Evolutionary conservation across 2,888 invertebrate genomes (phyloP).

Genomic region (Operophtera brumata): DNA sequence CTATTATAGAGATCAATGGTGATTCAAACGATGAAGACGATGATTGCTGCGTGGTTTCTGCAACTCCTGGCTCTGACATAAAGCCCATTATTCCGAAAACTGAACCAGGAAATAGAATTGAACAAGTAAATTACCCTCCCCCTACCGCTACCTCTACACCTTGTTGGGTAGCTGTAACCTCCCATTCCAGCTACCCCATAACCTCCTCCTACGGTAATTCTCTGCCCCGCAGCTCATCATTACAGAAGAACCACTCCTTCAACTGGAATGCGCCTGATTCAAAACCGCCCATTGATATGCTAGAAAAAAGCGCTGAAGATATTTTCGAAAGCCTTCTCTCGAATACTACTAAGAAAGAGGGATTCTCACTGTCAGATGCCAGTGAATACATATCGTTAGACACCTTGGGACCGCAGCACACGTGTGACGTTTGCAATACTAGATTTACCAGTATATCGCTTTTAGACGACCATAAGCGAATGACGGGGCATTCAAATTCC

Average conservation of each 20-base stretch:
- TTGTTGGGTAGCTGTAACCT: constrained; percentile 24
- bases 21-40: constrained; percentile 76
- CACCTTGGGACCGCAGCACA: constrained; percentile 80
- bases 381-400: constrained; percentile 85
- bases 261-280: constrained; percentile 75
- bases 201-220: constrained; percentile 44
- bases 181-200: constrained; percentile 40
- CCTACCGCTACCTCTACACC: constrained; percentile 43
- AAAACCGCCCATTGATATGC: constrained; percentile 66
- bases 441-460: constrained; percentile 79
- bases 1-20: constrained; percentile 74
- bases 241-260: constrained; percentile 72
- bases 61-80: constrained; percentile 68
- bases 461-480: constrained; percentile 77
- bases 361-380: constrained; percentile 57
- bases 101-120: constrained; percentile 41
- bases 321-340: constrained; percentile 73
- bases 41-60: constrained; percentile 73
- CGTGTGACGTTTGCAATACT: constrained; percentile 82
- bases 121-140: constrained; percentile 45
- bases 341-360: constrained; percentile 63
- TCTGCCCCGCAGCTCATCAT: constrained; percentile 43
- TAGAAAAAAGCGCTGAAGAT: constrained; percentile 74
- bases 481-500: constrained; percentile 79
- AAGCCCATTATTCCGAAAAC: constrained; percentile 68